These are phyloP conservation scores for Nomada fucata DNA, from an alignment of 2,888 invertebrate genomes.

Conservation along the genomic window DNA sequence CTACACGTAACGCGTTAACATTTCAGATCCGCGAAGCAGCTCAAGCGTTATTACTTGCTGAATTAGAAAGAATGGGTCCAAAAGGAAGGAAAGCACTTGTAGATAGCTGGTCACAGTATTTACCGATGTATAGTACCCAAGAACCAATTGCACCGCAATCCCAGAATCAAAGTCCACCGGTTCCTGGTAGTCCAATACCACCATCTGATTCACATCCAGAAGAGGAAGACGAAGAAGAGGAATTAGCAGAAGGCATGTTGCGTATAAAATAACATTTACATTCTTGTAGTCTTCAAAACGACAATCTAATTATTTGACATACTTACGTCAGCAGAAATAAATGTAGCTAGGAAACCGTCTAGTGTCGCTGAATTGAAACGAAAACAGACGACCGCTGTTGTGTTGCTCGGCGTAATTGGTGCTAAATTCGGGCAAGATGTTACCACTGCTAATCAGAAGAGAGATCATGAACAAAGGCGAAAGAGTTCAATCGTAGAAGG, in stretches of 20 bases:
- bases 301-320: conserved; percentile 6
- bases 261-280: not conserved
- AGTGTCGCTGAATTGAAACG: conserved; percentile 94
- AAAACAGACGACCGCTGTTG: conserved; percentile 98
- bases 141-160: conserved; percentile 91
- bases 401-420: conserved; percentile 97
- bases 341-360: conserved; percentile 90
- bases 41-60: conserved; percentile 97
- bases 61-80: conserved; percentile 93
- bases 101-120: conserved; percentile 97
- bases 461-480: conserved; percentile 87
- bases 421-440: conserved; percentile 99
- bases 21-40: conserved; percentile 94
- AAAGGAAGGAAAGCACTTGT: conserved; percentile 96
- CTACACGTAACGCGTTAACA: not conserved
- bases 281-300: not conserved
- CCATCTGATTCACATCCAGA: conserved; percentile 85
- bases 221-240: conserved; percentile 94
- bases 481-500: conserved; percentile 95
- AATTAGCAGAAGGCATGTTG: conserved; percentile 88
- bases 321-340: conserved; percentile 79
- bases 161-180: conserved; percentile 82
- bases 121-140: conserved; percentile 94
- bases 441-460: conserved; percentile 88
- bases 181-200: conserved; percentile 81